phyloP scores from a whole-genome alignment of 53 echinoderm and acorn worm genomes.

The Hippasteria phrygiana region DNA sequence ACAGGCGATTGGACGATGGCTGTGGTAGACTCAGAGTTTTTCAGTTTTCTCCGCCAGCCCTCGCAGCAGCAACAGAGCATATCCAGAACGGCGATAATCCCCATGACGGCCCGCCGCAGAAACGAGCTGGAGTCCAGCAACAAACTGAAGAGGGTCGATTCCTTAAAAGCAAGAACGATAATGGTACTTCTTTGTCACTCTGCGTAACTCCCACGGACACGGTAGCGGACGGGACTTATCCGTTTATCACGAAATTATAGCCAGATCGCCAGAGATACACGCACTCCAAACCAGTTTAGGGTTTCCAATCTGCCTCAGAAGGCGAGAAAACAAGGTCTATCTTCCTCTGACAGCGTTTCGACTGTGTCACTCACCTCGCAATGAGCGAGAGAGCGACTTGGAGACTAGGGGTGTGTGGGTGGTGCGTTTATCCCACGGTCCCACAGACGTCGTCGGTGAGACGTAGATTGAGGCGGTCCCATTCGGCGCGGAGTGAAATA shows the following conservation, averaged over 20 bases:
- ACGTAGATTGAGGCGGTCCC: constrained; percentile 2
- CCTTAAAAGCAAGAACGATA: neutral
- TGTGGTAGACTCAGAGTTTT: constrained; percentile 77
- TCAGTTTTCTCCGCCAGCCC: constrained; percentile 74
- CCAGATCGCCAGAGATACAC: constrained; percentile 15
- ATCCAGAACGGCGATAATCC: constrained; percentile 61
- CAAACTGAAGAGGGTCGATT: neutral
- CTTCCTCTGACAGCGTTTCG: constrained; percentile 12
- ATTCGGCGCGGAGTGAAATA: neutral
- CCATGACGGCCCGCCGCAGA: neutral
- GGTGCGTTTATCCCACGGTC: neutral
- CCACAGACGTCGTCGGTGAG: neutral
- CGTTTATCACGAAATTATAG: constrained; percentile 32
- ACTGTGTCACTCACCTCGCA: constrained; percentile 47
- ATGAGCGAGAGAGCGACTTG: neutral
- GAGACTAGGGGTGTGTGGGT: neutral
- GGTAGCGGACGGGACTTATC: constrained; percentile 20
- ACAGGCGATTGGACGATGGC: constrained; percentile 71
- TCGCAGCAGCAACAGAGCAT: constrained; percentile 80
- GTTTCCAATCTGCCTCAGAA: constrained; percentile 1
- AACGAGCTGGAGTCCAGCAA: neutral
- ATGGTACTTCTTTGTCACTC: neutral
- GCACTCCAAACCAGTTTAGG: constrained; percentile 22
- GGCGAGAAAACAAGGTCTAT: neutral
- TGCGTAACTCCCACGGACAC: neutral